A percentile compares a stretch with the other conserved stretches of the same genome.
Evolutionary conservation across 2,797 vertebrate genomes (phyloP).

Genomic region (Kryptolebias ocellatus): DNA sequence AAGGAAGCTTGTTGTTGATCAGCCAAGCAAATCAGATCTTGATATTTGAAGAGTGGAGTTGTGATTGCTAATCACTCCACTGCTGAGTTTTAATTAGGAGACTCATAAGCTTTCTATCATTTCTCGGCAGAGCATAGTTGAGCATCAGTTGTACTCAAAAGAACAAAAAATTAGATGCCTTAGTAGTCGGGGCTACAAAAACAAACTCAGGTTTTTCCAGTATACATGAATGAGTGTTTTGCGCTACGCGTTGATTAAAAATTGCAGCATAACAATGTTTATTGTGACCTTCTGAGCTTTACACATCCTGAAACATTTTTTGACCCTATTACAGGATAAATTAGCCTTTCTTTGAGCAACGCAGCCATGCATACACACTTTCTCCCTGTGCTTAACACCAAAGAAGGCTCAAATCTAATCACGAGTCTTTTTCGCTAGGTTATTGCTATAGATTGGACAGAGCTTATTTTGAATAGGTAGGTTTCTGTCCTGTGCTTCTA

Average conservation of each 20-base stretch:
- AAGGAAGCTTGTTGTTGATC: constrained; percentile 76
- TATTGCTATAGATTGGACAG: constrained; percentile 63
- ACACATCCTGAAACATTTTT: constrained; percentile 32
- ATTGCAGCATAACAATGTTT: constrained; percentile 16
- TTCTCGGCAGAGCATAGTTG: constrained; percentile 69
- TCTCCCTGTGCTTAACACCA: constrained; percentile 20
- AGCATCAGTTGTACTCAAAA: constrained; percentile 74
- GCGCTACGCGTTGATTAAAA: constrained; percentile 27
- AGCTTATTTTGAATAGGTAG: constrained; percentile 67
- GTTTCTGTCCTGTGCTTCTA: constrained; percentile 72
- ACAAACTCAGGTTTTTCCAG: constrained; percentile 18
- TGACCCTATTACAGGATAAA: constrained; percentile 39
- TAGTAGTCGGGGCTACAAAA: constrained; percentile 44
- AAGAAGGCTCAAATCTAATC: constrained; percentile 47
- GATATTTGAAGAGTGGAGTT: constrained; percentile 82
- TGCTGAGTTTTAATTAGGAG: constrained; percentile 83
- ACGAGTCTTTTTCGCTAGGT: constrained; percentile 55
- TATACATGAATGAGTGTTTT: constrained; percentile 32
- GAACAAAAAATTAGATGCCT: constrained; percentile 72
- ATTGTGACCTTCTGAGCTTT: constrained; percentile 9
- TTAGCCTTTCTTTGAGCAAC: constrained; percentile 13
- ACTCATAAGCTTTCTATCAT: constrained; percentile 78
- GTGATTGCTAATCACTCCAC: constrained; percentile 84
- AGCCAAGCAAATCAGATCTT: constrained; percentile 81
- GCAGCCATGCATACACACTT: constrained; percentile 18